These are phyloP conservation scores for Hyles euphorbiae DNA, from an alignment of 1,140 invertebrate genomes.

Conservation along the genomic window DNA sequence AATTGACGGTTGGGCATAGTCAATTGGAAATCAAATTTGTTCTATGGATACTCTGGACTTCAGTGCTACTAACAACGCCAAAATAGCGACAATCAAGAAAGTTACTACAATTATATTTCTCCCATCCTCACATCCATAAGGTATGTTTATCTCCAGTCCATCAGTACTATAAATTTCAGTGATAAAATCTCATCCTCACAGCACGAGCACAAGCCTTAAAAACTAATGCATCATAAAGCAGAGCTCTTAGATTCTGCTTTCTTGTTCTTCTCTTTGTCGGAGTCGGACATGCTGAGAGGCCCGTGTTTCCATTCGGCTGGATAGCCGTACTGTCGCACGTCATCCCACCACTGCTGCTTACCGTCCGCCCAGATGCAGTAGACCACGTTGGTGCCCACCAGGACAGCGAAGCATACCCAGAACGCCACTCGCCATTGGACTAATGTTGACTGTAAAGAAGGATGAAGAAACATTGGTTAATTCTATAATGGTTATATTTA, in stretches of 20 bases:
- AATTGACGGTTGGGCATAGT: no score
- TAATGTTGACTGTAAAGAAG: constrained; percentile 79
- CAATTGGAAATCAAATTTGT: no score
- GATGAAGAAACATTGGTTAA: constrained; percentile 15
- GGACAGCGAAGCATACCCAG: constrained; percentile 85
- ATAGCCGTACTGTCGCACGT: constrained; percentile 63
- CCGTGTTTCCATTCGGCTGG: constrained; percentile 62
- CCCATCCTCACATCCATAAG: no score
- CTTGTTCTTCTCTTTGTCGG: constrained; percentile 57
- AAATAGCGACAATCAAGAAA: no score
- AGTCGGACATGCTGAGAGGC: constrained; percentile 37
- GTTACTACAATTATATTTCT: no score
- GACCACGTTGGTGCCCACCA: constrained; percentile 83
- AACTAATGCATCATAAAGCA: constrained; percentile 10
- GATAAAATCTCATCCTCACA: no score
- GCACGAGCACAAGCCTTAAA: no score
- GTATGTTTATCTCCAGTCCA: no score
- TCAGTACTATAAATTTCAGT: no score
- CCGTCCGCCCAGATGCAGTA: constrained; percentile 84
- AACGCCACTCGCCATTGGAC: constrained; percentile 88
- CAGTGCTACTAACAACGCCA: no score
- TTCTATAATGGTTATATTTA: background rate
- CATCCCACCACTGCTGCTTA: constrained; percentile 84
- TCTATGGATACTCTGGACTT: no score
- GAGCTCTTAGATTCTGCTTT: constrained; percentile 38